Percentiles rank a stretch among this genome's conserved stretches.
phyloP scores from a whole-genome alignment of 2,113 vertebrate genomes.

The Ictalurus punctatus region DNA sequence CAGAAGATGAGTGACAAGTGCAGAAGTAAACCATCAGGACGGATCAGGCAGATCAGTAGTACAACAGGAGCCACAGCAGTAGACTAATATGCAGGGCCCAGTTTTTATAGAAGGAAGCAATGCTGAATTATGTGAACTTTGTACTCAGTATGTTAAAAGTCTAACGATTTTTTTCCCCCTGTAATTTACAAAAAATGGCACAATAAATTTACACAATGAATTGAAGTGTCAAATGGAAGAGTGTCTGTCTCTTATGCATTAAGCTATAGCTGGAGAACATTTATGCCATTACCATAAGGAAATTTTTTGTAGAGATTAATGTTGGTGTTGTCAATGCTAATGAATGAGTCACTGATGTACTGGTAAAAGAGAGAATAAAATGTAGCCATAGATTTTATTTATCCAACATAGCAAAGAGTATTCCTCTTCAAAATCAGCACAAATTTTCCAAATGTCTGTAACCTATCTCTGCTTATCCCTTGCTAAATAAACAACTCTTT shows the following conservation, averaged over 20 bases:
- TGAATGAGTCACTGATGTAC: background rate
- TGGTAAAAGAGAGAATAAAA: background rate
- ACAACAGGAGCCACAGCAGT: background rate
- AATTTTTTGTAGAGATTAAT: background rate
- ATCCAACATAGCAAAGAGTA: background rate
- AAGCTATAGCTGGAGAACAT: background rate
- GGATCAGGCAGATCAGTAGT: background rate
- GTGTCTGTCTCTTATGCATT: too few relatives aligned
- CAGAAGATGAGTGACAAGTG: background rate
- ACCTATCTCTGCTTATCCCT: background rate
- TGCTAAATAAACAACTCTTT: constrained; percentile 23
- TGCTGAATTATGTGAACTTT: too few relatives aligned
- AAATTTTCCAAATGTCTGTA: background rate
- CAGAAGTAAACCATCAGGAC: background rate
- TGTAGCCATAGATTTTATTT: background rate
- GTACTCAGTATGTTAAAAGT: too few relatives aligned
- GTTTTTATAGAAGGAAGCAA: background rate
- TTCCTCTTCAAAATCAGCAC: background rate
- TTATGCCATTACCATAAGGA: background rate
- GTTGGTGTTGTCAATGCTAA: background rate
- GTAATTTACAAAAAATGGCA: too few relatives aligned
- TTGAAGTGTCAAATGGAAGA: too few relatives aligned
- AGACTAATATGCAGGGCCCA: background rate
- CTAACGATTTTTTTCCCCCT: too few relatives aligned
- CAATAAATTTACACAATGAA: too few relatives aligned